Percentiles rank a stretch among this genome's conserved stretches.
Conservation (phyloP, 2,888 invertebrate genomes). For the Heteromyza rotundicornis region DNA sequence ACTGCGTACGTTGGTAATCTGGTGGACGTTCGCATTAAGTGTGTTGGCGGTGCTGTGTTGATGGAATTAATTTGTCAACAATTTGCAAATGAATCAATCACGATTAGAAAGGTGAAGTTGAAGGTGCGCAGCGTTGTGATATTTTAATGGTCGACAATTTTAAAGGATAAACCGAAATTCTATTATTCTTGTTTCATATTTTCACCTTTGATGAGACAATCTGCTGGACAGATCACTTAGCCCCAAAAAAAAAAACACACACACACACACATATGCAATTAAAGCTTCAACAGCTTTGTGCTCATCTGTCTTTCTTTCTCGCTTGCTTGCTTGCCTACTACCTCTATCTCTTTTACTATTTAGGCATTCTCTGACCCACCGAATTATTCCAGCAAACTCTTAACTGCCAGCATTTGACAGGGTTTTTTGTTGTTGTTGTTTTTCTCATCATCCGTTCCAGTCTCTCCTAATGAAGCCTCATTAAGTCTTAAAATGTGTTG, state of each 20-base stretch:
- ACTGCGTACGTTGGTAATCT: too few species aligned
- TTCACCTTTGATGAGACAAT: too few species aligned
- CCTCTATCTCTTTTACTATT: too few species aligned
- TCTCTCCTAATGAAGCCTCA: constrained; percentile 4
- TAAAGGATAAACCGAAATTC: too few species aligned
- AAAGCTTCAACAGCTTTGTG: not conserved
- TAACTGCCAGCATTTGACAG: not conserved
- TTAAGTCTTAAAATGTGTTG: not conserved
- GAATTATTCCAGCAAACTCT: not conserved
- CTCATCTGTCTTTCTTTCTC: too few species aligned
- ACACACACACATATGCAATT: too few species aligned
- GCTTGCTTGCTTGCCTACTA: too few species aligned
- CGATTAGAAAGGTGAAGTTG: constrained; percentile 9
- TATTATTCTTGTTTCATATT: too few species aligned
- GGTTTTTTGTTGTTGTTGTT: not conserved
- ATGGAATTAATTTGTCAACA: constrained; percentile 49
- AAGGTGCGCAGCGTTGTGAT: not conserved
- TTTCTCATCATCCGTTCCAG: not conserved
- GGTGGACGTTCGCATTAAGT: too few species aligned
- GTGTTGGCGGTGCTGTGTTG: constrained; percentile 8
- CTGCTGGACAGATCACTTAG: not conserved
- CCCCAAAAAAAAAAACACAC: too few species aligned
- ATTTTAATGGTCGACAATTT: not conserved
- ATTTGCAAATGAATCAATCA: constrained; percentile 51
- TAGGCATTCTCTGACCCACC: not conserved